phyloP scores from a whole-genome alignment of 2,888 invertebrate genomes.

The Aspidiotus rigidus region DNA sequence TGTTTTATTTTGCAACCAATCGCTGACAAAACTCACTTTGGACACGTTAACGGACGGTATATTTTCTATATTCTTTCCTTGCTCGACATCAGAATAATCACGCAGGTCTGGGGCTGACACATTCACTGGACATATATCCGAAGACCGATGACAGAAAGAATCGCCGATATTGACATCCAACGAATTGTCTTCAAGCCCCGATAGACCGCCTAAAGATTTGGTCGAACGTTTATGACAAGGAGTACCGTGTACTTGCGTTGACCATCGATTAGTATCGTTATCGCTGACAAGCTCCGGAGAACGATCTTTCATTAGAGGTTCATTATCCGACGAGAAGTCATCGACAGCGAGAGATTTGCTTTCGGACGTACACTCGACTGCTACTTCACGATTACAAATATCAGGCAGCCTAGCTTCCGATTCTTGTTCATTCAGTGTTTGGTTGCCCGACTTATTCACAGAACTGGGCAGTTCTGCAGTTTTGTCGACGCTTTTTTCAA shows the following conservation, averaged over 20 bases:
- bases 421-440: too few relatives aligned
- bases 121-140: neutral
- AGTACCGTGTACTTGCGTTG: neutral
- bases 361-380: too few relatives aligned
- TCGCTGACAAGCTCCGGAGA: neutral
- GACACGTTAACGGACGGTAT: neutral
- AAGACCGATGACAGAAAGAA: neutral
- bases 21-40: neutral
- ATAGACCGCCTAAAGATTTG: neutral
- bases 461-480: too few relatives aligned
- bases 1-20: slow-evolving; percentile 10
- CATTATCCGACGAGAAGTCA: neutral
- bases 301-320: neutral
- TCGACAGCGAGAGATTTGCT: too few relatives aligned
- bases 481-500: too few relatives aligned
- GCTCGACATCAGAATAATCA: neutral
- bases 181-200: neutral
- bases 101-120: neutral
- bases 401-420: too few relatives aligned
- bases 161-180: slow-evolving; percentile 3
- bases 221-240: neutral
- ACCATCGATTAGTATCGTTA: too few relatives aligned
- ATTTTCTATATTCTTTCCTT: neutral
- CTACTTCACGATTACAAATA: too few relatives aligned
- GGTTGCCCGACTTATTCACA: too few relatives aligned